These are phyloP conservation scores for Telmatherina bonti DNA, from an alignment of 2,797 vertebrate species.

Conservation along the genomic window DNA sequence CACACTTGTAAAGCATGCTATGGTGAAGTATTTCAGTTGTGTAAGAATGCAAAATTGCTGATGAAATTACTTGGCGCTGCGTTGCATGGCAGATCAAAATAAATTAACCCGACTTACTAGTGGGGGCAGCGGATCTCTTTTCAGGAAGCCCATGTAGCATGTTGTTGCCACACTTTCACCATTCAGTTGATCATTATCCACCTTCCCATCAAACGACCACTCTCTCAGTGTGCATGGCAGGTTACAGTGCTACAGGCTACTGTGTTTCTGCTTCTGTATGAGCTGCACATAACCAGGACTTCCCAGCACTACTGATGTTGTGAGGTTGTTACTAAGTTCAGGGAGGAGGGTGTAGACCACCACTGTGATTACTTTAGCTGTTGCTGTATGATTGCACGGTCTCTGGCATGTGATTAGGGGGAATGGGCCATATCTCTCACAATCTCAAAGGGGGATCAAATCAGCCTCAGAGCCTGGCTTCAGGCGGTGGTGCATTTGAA, in stretches of 20 bases:
- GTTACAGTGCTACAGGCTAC: conserved; percentile 8
- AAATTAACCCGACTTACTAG: too few species aligned
- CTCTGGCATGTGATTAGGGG: conserved; percentile 79
- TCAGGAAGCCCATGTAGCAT: conserved; percentile 1
- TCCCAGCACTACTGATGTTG: conserved; percentile 39
- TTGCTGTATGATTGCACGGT: conserved; percentile 77
- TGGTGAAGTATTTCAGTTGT: background rate
- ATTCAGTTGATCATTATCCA: conserved; percentile 45
- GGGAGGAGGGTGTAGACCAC: conserved; percentile 65
- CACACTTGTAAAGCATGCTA: conserved; percentile 2
- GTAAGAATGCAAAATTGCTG: background rate
- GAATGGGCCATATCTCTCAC: conserved; percentile 78
- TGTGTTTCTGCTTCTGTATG: conserved; percentile 43
- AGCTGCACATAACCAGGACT: conserved; percentile 45
- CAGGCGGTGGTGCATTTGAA: conserved; percentile 80
- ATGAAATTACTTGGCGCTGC: too few species aligned
- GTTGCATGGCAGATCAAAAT: too few species aligned
- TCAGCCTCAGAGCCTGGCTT: conserved; percentile 81
- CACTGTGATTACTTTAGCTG: conserved; percentile 76
- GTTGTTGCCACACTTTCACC: conserved; percentile 26
- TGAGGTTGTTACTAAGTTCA: conserved; percentile 43
- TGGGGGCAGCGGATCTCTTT: too few species aligned
- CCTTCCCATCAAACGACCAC: conserved; percentile 39
- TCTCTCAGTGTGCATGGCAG: conserved; percentile 27
- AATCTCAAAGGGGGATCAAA: conserved; percentile 81